Percentiles rank a stretch among this genome's conserved stretches.
These are phyloP conservation scores for Platorchestia sp. DNA, from an alignment of 1,140 invertebrate species.

Conservation along the genomic window DNA sequence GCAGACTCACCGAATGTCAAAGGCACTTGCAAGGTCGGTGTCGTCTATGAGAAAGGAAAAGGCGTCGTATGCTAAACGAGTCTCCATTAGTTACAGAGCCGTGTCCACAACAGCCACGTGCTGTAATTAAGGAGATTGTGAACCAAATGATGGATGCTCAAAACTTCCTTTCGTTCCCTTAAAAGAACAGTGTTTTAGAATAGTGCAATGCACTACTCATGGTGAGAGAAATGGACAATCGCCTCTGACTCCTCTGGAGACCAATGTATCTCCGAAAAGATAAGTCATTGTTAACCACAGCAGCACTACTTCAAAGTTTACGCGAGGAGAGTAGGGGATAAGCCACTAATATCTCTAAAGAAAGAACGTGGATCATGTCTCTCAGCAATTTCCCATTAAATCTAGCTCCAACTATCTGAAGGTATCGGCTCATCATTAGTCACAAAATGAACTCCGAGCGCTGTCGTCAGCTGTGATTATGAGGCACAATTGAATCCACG, in stretches of 20 bases:
- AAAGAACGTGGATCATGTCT: not conserved
- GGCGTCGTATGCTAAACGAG: not conserved
- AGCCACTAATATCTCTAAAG: not conserved
- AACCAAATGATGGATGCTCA: not conserved
- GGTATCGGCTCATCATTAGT: not conserved
- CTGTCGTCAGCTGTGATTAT: not conserved
- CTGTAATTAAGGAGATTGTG: not conserved
- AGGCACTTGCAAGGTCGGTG: not conserved
- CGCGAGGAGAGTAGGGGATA: not conserved
- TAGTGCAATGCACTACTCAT: not conserved
- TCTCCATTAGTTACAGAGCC: not conserved
- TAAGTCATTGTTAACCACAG: not conserved
- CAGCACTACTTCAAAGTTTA: not conserved
- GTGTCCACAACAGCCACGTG: not conserved
- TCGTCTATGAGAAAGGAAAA: not conserved
- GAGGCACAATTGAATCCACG: not conserved
- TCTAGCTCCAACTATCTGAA: not conserved
- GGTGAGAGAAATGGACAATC: not conserved
- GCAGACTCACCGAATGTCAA: not conserved
- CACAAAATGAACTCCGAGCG: not conserved
- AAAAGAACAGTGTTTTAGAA: not conserved
- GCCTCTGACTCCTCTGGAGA: not conserved
- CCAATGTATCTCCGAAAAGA: not conserved
- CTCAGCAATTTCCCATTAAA: not conserved
- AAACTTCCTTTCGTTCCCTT: not conserved